Evolutionary conservation across 1,140 invertebrate genomes (phyloP).

Genomic region (roundworm (Caenorhabditis elegans)): WBcel235 BX284602.5:7345001-7345500

Average conservation of each 20-base stretch:
- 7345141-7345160: neutral
- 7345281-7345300: neutral
- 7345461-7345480: neutral
- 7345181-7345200: neutral
- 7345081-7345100: too few species aligned
- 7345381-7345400: neutral
- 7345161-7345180: neutral
- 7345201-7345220: conserved; percentile 17
- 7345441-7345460: neutral
- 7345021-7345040: too few species aligned
- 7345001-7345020: too few species aligned
- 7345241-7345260: conserved; percentile 14
- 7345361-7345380: neutral
- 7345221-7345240: conserved; percentile 5
- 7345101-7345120: too few species aligned
- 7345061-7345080: too few species aligned
- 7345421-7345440: neutral
- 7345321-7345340: conserved; percentile 4
- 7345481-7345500: too few species aligned
- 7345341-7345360: too few species aligned
- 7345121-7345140: neutral
- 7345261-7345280: neutral
- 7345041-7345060: too few species aligned
- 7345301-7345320: neutral
- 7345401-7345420: neutral